A percentile compares a stretch with the other conserved stretches of the same genome.
Conservation (phyloP, 2,113 vertebrate genomes). For the Melospiza melodia region DNA sequence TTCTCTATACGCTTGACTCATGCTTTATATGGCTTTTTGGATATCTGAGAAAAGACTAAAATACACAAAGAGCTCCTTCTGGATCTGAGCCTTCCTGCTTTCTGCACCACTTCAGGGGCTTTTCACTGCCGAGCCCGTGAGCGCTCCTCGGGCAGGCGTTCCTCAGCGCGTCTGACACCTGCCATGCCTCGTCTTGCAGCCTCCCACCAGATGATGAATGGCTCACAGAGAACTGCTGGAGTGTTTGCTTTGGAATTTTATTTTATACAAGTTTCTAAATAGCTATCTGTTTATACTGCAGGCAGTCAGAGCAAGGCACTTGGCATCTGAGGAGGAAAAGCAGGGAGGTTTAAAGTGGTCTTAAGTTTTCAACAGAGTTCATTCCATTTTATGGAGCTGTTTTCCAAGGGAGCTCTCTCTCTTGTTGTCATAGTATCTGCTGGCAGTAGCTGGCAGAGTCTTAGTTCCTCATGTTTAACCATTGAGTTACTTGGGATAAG, state of each 20-base stretch:
- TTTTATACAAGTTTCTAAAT: conserved; percentile 3
- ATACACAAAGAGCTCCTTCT: not conserved
- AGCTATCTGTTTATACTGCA: not conserved
- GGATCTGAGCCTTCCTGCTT: not conserved
- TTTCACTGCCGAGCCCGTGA: not conserved
- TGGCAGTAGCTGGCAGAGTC: not conserved
- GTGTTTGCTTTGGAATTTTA: not conserved
- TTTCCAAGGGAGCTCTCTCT: not conserved
- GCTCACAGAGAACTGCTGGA: not conserved
- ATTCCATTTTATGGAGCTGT: conserved; percentile 5
- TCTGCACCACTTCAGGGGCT: not conserved
- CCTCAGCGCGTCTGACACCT: not conserved
- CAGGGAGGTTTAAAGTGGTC: not conserved
- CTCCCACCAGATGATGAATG: not conserved
- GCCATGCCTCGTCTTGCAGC: not conserved
- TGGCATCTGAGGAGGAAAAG: not conserved
- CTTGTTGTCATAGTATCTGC: not conserved
- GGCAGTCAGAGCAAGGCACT: not conserved
- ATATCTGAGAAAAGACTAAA: not conserved
- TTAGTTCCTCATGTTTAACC: not conserved
- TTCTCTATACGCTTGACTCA: not conserved
- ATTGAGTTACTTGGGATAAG: not conserved
- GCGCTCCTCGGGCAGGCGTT: not conserved
- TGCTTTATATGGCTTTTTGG: not conserved
- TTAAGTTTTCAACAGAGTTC: not conserved